Evolutionary conservation across 2,797 vertebrate species (phyloP).

Genomic region (Buphagus erythrorhynchus): DNA sequence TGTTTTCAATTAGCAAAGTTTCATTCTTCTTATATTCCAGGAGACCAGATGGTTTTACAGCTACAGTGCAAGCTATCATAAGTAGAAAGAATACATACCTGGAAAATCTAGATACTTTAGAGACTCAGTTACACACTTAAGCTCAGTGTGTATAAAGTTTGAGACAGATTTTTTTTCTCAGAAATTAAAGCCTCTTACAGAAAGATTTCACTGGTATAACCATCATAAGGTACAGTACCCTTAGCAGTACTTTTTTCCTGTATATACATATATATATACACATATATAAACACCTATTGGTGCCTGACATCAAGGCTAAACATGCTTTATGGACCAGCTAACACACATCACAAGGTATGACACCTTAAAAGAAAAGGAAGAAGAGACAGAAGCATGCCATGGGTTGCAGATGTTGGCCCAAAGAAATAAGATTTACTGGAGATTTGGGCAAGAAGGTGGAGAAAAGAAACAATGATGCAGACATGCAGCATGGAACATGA

Average conservation of each 20-base stretch:
- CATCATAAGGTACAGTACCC: not conserved
- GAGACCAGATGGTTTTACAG: not conserved
- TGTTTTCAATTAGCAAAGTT: not conserved
- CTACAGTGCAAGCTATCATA: not conserved
- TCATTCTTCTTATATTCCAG: not conserved
- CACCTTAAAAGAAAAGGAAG: not conserved
- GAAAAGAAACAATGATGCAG: conserved; percentile 21
- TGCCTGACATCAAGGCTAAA: not conserved
- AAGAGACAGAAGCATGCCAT: conserved; percentile 29
- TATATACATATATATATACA: not conserved
- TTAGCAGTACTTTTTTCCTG: not conserved
- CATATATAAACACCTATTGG: not conserved
- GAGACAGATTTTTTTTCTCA: not conserved
- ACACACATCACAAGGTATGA: not conserved
- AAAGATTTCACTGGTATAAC: not conserved
- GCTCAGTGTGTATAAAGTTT: not conserved
- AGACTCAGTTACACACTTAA: not conserved
- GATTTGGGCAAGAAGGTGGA: conserved; percentile 4
- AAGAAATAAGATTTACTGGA: not conserved
- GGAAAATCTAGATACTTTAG: not conserved
- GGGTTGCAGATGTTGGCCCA: not conserved
- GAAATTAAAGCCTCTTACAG: not conserved
- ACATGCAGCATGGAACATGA: conserved; percentile 36
- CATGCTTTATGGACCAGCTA: not conserved
- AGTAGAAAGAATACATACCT: conserved; percentile 17